Evolutionary conservation across 2,797 vertebrate species (phyloP).

Genomic region (Diglossa cyanea): DNA sequence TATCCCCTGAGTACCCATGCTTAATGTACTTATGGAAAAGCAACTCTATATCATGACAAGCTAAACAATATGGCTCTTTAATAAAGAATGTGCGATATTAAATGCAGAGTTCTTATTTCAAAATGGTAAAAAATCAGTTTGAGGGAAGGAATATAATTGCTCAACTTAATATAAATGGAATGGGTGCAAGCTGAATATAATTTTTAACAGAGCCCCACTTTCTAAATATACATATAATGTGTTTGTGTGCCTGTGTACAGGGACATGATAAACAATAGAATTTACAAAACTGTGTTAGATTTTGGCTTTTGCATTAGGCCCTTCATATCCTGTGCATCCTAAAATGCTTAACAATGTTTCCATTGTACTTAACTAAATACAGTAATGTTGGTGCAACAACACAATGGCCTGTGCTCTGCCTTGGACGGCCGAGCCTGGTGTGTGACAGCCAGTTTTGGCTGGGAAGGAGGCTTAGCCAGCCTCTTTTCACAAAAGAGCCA

Average conservation of each 20-base stretch:
- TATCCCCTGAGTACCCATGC: conserved; percentile 82
- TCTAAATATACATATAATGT: conserved; percentile 56
- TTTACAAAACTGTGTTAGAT: background rate
- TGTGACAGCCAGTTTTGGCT: background rate
- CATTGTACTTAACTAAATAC: conserved; percentile 53
- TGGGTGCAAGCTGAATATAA: conserved; percentile 39
- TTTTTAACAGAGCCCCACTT: conserved; percentile 48
- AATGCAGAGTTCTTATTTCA: conserved; percentile 47
- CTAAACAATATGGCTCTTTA: conserved; percentile 58
- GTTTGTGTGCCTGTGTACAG: conserved; percentile 16
- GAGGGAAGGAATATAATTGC: conserved; percentile 33
- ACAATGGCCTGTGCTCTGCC: conserved; percentile 40
- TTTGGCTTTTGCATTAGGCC: conserved; percentile 35
- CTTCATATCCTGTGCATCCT: conserved; percentile 13
- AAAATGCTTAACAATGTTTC: conserved; percentile 34
- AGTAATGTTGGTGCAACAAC: conserved; percentile 37
- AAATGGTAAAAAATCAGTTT: conserved; percentile 46
- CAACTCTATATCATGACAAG: conserved; percentile 52
- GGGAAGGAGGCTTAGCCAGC: background rate
- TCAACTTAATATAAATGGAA: conserved; percentile 52
- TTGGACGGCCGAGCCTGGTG: background rate
- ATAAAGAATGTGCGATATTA: conserved; percentile 56
- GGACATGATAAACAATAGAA: conserved; percentile 55
- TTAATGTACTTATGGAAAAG: conserved; percentile 82
- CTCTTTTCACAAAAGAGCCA: background rate